Conservation (phyloP, 2,113 vertebrate species). For the Triplophysa siluroides region DNA sequence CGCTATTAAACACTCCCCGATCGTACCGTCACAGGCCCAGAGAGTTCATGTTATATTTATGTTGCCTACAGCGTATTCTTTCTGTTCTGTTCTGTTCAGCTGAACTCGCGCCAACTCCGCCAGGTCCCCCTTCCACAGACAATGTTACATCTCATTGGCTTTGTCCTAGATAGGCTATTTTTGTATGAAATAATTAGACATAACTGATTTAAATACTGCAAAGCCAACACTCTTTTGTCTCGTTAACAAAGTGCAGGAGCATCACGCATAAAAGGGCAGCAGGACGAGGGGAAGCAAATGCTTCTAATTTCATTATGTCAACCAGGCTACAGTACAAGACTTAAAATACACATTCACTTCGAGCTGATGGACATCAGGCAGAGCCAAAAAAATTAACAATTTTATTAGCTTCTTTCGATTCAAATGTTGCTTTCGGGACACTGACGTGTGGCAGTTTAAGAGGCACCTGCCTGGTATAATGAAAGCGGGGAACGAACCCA, state of each 20-base stretch:
- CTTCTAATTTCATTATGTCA: constrained; percentile 50
- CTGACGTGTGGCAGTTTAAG: too few relatives aligned
- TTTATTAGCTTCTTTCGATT: constrained; percentile 21
- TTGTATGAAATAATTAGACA: constrained; percentile 77
- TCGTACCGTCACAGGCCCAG: constrained; percentile 69
- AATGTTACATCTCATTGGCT: constrained; percentile 75
- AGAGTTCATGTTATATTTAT: constrained; percentile 78
- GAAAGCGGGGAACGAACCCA: constrained; percentile 1
- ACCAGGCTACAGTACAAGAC: not conserved
- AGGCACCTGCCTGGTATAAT: constrained; percentile 12
- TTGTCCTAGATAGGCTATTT: constrained; percentile 76
- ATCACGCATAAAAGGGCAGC: not conserved
- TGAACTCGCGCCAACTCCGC: constrained; percentile 73
- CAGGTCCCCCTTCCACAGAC: constrained; percentile 76
- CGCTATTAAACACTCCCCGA: constrained; percentile 59
- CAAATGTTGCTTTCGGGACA: constrained; percentile 1
- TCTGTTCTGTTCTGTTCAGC: constrained; percentile 65
- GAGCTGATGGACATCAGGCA: not conserved
- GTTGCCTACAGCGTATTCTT: constrained; percentile 72
- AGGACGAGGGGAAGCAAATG: not conserved
- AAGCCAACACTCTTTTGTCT: constrained; percentile 68
- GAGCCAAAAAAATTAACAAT: not conserved
- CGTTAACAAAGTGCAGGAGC: constrained; percentile 55
- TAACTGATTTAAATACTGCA: constrained; percentile 79
- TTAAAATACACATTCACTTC: not conserved